Base-by-base conservation (phyloP, 2,888 invertebrate genomes). In the Dascillus cervinus region DNA sequence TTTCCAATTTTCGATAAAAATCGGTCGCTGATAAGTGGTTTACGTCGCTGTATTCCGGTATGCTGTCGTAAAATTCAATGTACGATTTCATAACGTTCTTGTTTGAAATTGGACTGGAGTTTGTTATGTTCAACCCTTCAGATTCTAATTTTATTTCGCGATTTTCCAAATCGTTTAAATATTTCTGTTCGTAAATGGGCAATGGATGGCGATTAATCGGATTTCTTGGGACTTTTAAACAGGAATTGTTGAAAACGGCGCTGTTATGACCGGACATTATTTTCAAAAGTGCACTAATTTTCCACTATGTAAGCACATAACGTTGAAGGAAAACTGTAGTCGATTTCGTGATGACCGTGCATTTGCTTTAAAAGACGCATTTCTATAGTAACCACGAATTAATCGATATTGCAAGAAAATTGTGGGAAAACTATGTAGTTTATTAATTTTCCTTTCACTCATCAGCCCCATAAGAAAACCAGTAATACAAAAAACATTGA, bases 41-140 rank as follows among this genome's bases (percentile, higher is more conserved):
- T 2, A 87, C 72, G 26, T 86, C 84, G 35, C 73, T 74, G 44
- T 86, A 86, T 55, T 86, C 84, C 32, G 86, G 86, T 54, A 86
- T 86, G 50, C 82, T 85, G 29, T 77, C 75, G 46, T 81, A 77
- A 59, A 86, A 84, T 36, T 83, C 77, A 35, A 82, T 70, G 41
- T 83, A 68, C 27, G 77, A 77, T 35, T 66, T 65, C 25, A 74
- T 63, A 20, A 73, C 69, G 27, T 74, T 72, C 28, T 66, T 51
- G 35, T 70, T 64, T 2, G 60, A 53, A 19, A 67, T 62, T 3
- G 56, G 52, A 37, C 47, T 69, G 55, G 44, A 58, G 61, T 13
- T 57, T 40, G 22, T 53, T 60, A 23, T 65, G 62, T 55, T 62
- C 52, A 54, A 65, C 56, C 54, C 66, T 13, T 56, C 61, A 3